Base-by-base conservation (phyloP, 1,140 invertebrate genomes). In the Hypsibius dujardini region DNA sequence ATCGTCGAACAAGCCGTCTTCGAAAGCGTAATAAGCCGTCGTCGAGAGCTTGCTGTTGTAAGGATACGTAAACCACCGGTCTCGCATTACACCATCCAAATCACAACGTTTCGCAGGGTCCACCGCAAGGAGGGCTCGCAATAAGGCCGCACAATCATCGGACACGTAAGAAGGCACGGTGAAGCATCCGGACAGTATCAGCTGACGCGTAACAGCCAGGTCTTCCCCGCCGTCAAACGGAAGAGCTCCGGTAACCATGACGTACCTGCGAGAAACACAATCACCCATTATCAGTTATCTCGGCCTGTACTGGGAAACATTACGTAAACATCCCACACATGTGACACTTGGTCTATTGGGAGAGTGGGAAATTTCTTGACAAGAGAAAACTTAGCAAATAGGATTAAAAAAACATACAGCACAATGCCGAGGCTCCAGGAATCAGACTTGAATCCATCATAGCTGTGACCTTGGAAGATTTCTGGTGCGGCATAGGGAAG, bases 131-230 rank as follows among this genome's bases (percentile, higher is more conserved):
- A 87, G 73, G 96, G 96, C 84, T 98, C 98, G 78, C 75, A 99
- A 85, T 75, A 99, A 85, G 83, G 95, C 95, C 85, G 99, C 95
- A 84, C 96, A 99, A 83, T 99, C 96, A 73, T 94, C 98, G 69
- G 93, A 98, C 95, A 99, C 98, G 84, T 98, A 99, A 85, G 98
- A 99, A 71, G 96, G 96, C 83, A 99, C 98, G 82, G 94, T 87
- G 83, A 98, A 99, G 83, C 98, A 98, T 74, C 96, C 96, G 75
- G 95, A 84, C 73, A 99, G 85, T 75, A 99, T 96, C 75, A 95
- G 83, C 83, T 99, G 95, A 75, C 95, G 82, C 71, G 99, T 82
- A 84, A 98, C 95, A 77, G 95, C 86, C 73, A 98, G 85, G 77
- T 95, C 98, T 77, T 95, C 95, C 92, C 95, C 75, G 74, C 96